These are phyloP conservation scores for Cephalopachus bancanus DNA, from an alignment of 2,797 vertebrate genomes.

Conservation along the genomic window DNA sequence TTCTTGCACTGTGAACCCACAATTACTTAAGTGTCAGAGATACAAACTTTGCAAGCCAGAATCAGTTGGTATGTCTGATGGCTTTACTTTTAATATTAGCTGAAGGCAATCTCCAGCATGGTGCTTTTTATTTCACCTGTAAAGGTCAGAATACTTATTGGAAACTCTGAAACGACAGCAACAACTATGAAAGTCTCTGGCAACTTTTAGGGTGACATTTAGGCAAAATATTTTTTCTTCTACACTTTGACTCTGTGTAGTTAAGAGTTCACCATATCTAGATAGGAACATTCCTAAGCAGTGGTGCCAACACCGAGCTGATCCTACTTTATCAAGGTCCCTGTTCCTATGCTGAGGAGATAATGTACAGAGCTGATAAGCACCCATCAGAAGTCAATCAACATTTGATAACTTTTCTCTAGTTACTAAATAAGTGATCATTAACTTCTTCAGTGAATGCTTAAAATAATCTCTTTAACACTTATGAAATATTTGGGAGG, in stretches of 20 bases:
- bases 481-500: background rate
- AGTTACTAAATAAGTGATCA: background rate
- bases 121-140: conserved; percentile 65
- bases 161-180: conserved; percentile 65
- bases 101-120: conserved; percentile 59
- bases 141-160: conserved; percentile 75
- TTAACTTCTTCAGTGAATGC: background rate
- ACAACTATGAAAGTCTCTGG: conserved; percentile 2
- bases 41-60: background rate
- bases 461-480: background rate
- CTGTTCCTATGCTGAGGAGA: background rate
- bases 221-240: background rate
- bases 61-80: conserved; percentile 9
- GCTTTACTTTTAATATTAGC: conserved; percentile 76
- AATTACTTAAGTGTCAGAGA: conserved; percentile 24
- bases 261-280: background rate
- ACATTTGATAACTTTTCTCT: background rate
- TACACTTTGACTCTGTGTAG: background rate
- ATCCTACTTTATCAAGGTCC: background rate
- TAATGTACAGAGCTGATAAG: background rate
- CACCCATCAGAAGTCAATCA: background rate
- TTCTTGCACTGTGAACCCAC: background rate
- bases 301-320: rapidly evolving
- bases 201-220: conserved; percentile 71
- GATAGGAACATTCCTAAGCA: background rate